Evolutionary conservation across 64 coral and sea anemone species (phyloP).

Genomic region (Montipora sp.): DNA sequence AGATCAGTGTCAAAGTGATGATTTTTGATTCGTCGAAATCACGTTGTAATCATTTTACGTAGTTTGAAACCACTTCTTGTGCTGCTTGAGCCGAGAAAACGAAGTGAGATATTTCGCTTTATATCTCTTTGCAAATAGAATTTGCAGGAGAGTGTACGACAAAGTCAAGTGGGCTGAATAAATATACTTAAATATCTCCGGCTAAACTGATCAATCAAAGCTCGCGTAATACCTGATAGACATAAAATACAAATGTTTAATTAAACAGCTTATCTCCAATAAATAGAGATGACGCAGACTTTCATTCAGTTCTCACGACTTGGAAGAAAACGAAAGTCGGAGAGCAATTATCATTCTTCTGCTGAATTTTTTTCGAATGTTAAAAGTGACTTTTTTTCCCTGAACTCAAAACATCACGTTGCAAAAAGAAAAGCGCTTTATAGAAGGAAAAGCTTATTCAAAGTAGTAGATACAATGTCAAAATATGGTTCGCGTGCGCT

Average conservation of each 20-base stretch:
- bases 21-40: not conserved
- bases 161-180: too few relatives aligned
- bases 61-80: not conserved
- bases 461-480: not conserved
- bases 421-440: not conserved
- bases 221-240: too few relatives aligned
- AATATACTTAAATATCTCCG: too few relatives aligned
- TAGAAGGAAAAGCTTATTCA: not conserved
- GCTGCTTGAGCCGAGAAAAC: not conserved
- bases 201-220: too few relatives aligned
- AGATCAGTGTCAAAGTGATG: not conserved
- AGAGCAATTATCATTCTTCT: not conserved
- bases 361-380: not conserved
- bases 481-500: not conserved
- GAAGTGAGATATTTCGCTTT: too few relatives aligned
- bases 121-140: too few relatives aligned
- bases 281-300: not conserved
- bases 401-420: not conserved
- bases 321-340: not conserved
- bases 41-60: not conserved
- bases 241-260: too few relatives aligned
- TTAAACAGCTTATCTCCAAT: not conserved
- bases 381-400: not conserved
- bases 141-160: too few relatives aligned
- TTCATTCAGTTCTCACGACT: not conserved